Conservation (phyloP, 92 coral and sea anemone genomes). For the Siderastrea radians region DNA sequence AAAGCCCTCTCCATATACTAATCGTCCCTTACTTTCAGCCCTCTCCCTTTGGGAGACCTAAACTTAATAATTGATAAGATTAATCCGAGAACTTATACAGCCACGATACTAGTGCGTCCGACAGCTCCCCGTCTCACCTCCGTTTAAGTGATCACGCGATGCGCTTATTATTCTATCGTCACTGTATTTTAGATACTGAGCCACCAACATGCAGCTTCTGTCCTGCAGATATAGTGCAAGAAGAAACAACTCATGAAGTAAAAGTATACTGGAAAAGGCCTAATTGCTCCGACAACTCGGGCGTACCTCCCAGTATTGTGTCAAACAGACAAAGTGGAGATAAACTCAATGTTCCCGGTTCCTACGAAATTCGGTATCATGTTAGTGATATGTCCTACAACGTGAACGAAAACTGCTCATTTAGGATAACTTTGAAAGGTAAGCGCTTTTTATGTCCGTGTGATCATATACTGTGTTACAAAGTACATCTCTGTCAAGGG, state of each 20-base stretch:
- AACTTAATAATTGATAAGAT: too few relatives aligned
- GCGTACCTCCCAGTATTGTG: slow-evolving; percentile 47
- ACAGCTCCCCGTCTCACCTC: too few relatives aligned
- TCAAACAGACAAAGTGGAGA: slow-evolving; percentile 49
- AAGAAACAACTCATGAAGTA: background rate
- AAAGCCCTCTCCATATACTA: too few relatives aligned
- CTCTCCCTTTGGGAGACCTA: too few relatives aligned
- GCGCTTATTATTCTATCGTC: too few relatives aligned
- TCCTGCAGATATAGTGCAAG: slow-evolving; percentile 50
- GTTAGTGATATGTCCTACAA: background rate
- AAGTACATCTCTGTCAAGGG: too few relatives aligned
- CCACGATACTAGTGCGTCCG: too few relatives aligned
- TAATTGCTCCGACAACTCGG: slow-evolving; percentile 79
- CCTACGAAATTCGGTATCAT: slow-evolving; percentile 21
- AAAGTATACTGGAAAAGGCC: slow-evolving; percentile 77
- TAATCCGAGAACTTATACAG: too few relatives aligned
- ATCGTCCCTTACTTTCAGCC: too few relatives aligned
- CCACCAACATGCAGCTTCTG: slow-evolving; percentile 80
- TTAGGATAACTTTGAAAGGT: slow-evolving; percentile 63
- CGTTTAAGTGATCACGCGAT: too few relatives aligned
- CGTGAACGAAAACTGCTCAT: slow-evolving; percentile 48
- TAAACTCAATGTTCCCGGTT: slow-evolving; percentile 47
- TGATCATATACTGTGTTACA: too few relatives aligned
- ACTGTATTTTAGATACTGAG: slow-evolving; percentile 88
- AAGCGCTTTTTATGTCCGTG: too few relatives aligned